Evolutionary conservation across 2,113 vertebrate genomes (phyloP), one percentile per base, ranked within the genome.

Genomic region (Gymnocephalus cernua): DNA sequence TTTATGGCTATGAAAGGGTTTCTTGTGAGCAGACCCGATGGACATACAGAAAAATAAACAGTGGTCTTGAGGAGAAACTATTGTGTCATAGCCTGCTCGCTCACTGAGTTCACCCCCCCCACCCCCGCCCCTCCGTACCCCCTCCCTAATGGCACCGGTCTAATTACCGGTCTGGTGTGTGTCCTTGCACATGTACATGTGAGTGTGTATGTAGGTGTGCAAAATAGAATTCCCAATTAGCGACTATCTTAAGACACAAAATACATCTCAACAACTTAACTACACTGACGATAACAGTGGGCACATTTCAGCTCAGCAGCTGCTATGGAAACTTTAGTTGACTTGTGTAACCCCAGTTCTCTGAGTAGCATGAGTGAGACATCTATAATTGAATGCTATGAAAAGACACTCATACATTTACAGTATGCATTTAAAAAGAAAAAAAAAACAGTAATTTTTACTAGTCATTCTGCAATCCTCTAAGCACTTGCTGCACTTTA

Each of bases 1-100:
- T 81, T 83, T 63, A 53, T 12, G 38, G 66, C 83, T 71, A 91
- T 92, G 91, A 93, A 93, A 91, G 92, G 74, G 84, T 82, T 76
- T 88, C 85, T 91, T 92, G 90, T 93, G 86, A 64, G 71, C 68
- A 53, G 67, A 73, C 77, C 83, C 45, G 38, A 71, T 80, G 89
- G 81, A 88, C 83, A 75, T 66, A 45, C 66, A 84, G 89, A 79
- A 90, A 91, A 91, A 93, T 91, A 91, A 93, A 93, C 87, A 91
- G 70, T 27, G 85, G 70, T 72, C 75, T 78, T 88, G 78, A 91
- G 88, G 83, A 92, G 86, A 89, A 92, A 77, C 63, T 82, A 92
- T 90, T 89, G 91, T 93, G 89, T 91, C 90, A 89, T 74, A 68
- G 79, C 59, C 85, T 16, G 77, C 77, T 86, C 74, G 77, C 77